phyloP scores from a whole-genome alignment of 92 coral and sea anemone genomes.

The Meandrina meandrites region DNA sequence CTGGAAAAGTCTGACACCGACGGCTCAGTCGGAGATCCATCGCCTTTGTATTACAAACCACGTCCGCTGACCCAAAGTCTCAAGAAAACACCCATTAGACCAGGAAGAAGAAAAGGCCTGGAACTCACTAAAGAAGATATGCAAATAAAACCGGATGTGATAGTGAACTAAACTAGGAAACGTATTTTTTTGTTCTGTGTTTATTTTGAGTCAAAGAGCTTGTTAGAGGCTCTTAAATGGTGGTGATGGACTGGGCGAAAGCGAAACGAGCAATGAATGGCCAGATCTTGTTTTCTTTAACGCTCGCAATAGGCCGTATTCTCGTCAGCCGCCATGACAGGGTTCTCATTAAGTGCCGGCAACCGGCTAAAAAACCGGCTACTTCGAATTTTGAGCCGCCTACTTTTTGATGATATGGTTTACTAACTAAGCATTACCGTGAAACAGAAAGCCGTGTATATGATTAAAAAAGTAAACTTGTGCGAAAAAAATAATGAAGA shows the following conservation, averaged over 20 bases:
- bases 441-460: too few species aligned
- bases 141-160: slow-evolving; percentile 79
- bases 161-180: slow-evolving; percentile 57
- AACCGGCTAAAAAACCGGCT: too few species aligned
- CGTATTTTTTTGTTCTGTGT: not conserved
- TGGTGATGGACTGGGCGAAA: not conserved
- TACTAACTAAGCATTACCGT: too few species aligned
- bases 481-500: too few species aligned
- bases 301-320: too few species aligned
- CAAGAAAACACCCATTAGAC: slow-evolving; percentile 50
- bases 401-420: too few species aligned
- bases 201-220: not conserved
- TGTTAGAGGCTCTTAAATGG: not conserved
- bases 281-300: not conserved
- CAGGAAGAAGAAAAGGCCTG: slow-evolving; percentile 51
- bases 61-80: slow-evolving; percentile 57
- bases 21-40: slow-evolving; percentile 62
- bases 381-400: too few species aligned
- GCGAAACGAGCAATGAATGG: not conserved
- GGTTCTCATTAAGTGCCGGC: too few species aligned
- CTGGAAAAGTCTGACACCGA: slow-evolving; percentile 61
- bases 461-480: too few species aligned
- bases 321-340: too few species aligned
- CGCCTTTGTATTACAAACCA: slow-evolving; percentile 39
- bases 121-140: slow-evolving; percentile 38